Evolutionary conservation across 2,113 vertebrate genomes (phyloP).

Genomic region (Pelecanus crispus): DNA sequence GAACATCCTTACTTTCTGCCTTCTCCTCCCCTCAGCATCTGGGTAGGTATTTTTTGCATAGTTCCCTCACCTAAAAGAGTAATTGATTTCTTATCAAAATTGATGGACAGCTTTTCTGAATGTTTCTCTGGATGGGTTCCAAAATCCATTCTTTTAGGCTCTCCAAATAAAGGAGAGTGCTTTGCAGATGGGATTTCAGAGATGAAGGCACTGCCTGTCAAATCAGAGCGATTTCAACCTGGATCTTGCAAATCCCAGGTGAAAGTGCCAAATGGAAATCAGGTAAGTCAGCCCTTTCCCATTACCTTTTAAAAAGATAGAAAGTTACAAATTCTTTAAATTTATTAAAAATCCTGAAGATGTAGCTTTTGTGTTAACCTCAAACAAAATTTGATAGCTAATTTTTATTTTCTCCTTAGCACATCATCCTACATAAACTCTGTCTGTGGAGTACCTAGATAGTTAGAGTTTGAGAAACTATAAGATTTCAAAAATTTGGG

Average conservation of each 20-base stretch:
- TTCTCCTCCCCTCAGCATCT: not conserved
- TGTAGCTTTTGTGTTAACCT: not conserved
- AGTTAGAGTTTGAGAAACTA: not conserved
- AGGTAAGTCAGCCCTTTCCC: not conserved
- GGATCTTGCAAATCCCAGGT: not conserved
- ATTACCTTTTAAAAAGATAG: not conserved
- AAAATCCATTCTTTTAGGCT: not conserved
- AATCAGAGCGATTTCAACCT: not conserved
- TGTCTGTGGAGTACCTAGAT: not conserved
- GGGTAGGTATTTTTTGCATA: not conserved
- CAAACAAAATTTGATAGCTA: not conserved
- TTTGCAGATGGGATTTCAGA: not conserved
- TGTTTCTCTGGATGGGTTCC: not conserved
- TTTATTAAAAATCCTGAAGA: not conserved
- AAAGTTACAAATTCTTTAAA: not conserved
- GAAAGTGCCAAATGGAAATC: not conserved
- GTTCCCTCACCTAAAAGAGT: not conserved
- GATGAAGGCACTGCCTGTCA: not conserved
- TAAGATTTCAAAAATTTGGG: not conserved
- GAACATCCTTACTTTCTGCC: not conserved
- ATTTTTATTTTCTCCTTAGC: not conserved
- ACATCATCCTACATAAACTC: not conserved
- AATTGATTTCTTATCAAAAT: not conserved
- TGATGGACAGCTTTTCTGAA: not conserved
- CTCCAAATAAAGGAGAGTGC: not conserved